Evolutionary conservation across 2,888 invertebrate species (phyloP).

Genomic region (Polymixis flavicincta): DNA sequence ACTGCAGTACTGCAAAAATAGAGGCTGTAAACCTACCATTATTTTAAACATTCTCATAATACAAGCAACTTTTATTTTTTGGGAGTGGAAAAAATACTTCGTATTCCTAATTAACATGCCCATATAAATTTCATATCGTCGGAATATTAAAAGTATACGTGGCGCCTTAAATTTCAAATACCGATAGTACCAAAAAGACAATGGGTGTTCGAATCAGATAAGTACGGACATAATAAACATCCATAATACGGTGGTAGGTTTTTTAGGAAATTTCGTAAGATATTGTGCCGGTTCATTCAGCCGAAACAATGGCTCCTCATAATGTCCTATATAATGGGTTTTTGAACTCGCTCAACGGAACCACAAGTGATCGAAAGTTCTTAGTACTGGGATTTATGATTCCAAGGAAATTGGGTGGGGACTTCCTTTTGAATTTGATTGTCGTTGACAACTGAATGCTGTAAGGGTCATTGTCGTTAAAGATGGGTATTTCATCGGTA

Average conservation of each 20-base stretch:
- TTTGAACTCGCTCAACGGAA: constrained; percentile 87
- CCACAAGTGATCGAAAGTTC: constrained; percentile 87
- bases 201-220: constrained; percentile 82
- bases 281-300: constrained; percentile 88
- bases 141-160: constrained; percentile 63
- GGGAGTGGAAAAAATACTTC: constrained; percentile 19
- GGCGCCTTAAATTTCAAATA: constrained; percentile 65
- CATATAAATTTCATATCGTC: constrained; percentile 63
- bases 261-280: constrained; percentile 90
- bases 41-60: constrained; percentile 15
- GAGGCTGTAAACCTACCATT: constrained; percentile 26
- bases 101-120: constrained; percentile 64
- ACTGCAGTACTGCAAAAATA: constrained; percentile 31
- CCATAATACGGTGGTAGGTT: constrained; percentile 84
- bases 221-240: constrained; percentile 83
- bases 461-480: constrained; percentile 48
- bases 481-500: constrained; percentile 17
- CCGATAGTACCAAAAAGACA: constrained; percentile 77
- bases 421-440: constrained; percentile 79
- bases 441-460: constrained; percentile 61
- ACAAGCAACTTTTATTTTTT: constrained; percentile 19
- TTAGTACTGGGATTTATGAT: constrained; percentile 81
- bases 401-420: constrained; percentile 82
- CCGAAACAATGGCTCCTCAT: constrained; percentile 88
- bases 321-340: constrained; percentile 88